phyloP scores from a whole-genome alignment of 2,113 vertebrate genomes.

The Podocnemis expansa region DNA sequence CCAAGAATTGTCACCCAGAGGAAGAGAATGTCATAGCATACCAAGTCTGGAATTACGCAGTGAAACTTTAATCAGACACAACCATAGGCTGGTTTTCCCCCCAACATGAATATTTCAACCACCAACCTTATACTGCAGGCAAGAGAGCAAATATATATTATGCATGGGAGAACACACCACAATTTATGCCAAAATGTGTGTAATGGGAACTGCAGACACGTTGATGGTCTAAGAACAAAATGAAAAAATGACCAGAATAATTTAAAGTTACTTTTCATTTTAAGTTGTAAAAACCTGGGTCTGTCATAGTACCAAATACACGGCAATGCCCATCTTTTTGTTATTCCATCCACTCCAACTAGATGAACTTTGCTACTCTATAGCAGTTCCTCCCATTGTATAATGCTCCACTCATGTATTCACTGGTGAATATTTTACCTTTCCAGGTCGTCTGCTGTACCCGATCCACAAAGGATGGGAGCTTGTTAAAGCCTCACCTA shows the following conservation, averaged over 20 bases:
- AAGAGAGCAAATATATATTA: not conserved
- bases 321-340: not conserved
- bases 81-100: not conserved
- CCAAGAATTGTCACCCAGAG: not conserved
- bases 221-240: not conserved
- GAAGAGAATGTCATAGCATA: conserved; percentile 25
- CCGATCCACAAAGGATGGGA: not conserved
- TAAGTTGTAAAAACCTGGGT: not conserved
- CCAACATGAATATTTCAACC: not conserved
- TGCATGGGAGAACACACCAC: not conserved
- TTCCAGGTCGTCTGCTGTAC: not conserved
- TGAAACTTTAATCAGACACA: conserved; percentile 34
- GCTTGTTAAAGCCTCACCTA: not conserved
- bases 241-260: not conserved
- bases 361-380: not conserved
- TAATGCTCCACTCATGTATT: not conserved
- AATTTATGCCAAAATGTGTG: not conserved
- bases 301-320: not conserved
- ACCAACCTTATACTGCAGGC: not conserved
- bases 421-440: not conserved
- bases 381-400: not conserved
- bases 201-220: not conserved
- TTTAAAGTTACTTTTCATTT: not conserved
- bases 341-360: not conserved
- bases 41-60: conserved; percentile 15